Percentiles rank a stretch among this genome's conserved stretches.
Conservation (phyloP, 2,797 vertebrate species). For the Tadarida brasiliensis region DNA sequence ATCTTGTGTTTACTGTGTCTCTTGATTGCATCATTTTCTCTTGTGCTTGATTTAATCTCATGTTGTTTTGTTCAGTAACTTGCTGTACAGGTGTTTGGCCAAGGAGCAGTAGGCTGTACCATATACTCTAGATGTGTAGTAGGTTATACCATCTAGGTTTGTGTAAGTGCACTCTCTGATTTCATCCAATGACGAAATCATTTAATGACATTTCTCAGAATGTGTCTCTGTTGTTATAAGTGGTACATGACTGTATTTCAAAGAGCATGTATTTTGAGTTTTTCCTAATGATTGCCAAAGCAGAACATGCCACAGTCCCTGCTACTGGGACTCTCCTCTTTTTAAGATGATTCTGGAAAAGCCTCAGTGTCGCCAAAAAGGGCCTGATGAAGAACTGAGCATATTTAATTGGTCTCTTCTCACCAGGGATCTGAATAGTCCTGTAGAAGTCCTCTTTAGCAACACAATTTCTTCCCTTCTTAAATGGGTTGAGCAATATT, state of each 20-base stretch:
- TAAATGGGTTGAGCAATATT: not conserved
- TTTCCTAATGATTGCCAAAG: not conserved
- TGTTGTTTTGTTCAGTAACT: not conserved
- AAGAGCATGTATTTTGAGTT: not conserved
- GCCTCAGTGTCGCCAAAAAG: not conserved
- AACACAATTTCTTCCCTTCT: conserved; percentile 17
- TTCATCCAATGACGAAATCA: not conserved
- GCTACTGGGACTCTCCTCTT: not conserved
- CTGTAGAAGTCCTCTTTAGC: not conserved
- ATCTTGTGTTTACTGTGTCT: not conserved
- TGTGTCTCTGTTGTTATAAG: not conserved
- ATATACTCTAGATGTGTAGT: not conserved
- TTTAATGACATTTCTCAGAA: not conserved
- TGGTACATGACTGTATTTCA: not conserved
- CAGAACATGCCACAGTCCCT: not conserved
- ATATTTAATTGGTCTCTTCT: not conserved
- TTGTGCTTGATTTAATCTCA: not conserved
- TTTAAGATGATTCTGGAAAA: conserved; percentile 10
- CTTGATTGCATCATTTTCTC: not conserved
- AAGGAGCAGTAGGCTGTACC: not conserved
- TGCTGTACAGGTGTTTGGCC: not conserved
- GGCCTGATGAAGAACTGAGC: not conserved
- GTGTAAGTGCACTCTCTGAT: not conserved
- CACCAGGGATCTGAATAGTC: not conserved
- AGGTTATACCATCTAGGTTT: not conserved